phyloP scores from a whole-genome alignment of 1,140 invertebrate species.

The Bombus sylvicola region DNA sequence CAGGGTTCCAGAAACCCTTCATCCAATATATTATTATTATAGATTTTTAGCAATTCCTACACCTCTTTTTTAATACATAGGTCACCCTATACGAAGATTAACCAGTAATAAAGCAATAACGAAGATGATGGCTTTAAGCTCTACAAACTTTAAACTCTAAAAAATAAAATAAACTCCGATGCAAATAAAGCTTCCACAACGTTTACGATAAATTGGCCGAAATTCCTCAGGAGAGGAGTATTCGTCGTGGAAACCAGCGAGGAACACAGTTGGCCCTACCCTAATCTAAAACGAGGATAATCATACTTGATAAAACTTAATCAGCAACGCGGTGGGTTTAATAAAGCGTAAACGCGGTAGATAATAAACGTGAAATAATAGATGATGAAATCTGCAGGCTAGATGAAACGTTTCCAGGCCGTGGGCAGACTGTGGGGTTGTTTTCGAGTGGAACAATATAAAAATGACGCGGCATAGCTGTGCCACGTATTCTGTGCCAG shows the following conservation, averaged over 20 bases:
- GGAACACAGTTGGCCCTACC: neutral
- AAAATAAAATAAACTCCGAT: too few species aligned
- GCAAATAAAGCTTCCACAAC: neutral
- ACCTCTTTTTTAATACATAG: too few species aligned
- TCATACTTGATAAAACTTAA: slow-evolving; percentile 11
- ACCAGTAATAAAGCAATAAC: too few species aligned
- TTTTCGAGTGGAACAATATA: slow-evolving; percentile 39
- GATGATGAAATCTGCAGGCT: slow-evolving; percentile 14
- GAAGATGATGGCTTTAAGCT: too few species aligned
- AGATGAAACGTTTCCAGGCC: slow-evolving; percentile 19
- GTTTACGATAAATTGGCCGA: neutral
- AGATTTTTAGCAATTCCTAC: too few species aligned
- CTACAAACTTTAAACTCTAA: too few species aligned
- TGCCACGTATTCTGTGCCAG: neutral
- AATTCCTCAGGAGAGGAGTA: neutral
- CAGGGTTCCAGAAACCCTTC: too few species aligned
- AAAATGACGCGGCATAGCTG: slow-evolving; percentile 34
- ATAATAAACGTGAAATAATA: slow-evolving; percentile 44
- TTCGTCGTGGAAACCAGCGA: neutral
- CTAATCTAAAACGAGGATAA: neutral
- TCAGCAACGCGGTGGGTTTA: slow-evolving; percentile 2
- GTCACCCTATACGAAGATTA: too few species aligned
- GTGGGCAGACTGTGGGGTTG: neutral
- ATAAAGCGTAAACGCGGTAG: slow-evolving; percentile 31
- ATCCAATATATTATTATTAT: too few species aligned